These are phyloP conservation scores for Polyodon spathula DNA, from an alignment of 2,113 vertebrate genomes.

Conservation along the genomic window DNA sequence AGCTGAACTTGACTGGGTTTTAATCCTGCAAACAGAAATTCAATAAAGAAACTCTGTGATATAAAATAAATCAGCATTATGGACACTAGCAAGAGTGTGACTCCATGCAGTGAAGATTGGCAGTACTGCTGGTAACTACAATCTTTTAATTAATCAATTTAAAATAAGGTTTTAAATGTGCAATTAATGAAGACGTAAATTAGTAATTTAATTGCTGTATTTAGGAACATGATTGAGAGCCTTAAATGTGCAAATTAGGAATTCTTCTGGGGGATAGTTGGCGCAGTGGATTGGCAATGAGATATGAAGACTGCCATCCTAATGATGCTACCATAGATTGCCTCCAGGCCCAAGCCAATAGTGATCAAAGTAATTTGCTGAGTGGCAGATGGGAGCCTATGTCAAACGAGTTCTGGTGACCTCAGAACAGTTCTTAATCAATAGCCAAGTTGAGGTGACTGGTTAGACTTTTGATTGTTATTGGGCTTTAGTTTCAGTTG, in stretches of 20 bases:
- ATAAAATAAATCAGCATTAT: neutral
- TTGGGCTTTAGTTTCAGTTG: too few species aligned
- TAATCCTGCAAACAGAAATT: too few species aligned
- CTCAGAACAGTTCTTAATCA: too few species aligned
- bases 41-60: neutral
- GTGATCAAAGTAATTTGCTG: neutral
- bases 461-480: too few species aligned
- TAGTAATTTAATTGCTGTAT: constrained; percentile 18
- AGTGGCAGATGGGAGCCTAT: neutral
- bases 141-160: constrained; percentile 16
- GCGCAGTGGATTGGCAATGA: neutral
- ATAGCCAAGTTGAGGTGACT: too few species aligned
- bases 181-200: constrained; percentile 33
- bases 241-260: neutral
- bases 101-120: neutral
- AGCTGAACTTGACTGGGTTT: too few species aligned
- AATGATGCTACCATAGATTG: neutral
- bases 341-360: neutral
- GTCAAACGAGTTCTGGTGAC: too few species aligned
- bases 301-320: neutral
- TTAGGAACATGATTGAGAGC: constrained; percentile 2
- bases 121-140: neutral
- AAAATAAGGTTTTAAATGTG: constrained; percentile 9
- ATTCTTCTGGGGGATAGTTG: constrained; percentile 1
- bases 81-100: neutral